A percentile compares a stretch with the other conserved stretches of the same genome.
Conservation (phyloP, 2,888 invertebrate genomes). For the Morpho helenor region DNA sequence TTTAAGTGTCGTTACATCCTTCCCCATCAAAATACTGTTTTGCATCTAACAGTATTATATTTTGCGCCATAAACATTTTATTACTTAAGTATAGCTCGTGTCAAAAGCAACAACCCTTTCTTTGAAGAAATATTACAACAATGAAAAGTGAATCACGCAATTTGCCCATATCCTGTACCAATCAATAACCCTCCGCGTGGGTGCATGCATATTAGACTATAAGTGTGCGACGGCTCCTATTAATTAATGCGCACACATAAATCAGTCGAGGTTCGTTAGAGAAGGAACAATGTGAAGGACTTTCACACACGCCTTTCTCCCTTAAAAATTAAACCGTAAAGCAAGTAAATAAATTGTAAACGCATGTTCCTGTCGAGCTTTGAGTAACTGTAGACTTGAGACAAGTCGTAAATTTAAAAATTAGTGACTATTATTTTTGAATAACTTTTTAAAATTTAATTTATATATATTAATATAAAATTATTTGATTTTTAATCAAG, state of each 20-base stretch:
- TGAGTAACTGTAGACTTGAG: background rate
- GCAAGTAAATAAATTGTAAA: constrained; percentile 6
- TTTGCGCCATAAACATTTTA: too few species aligned
- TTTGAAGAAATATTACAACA: constrained; percentile 2
- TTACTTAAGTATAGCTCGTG: too few species aligned
- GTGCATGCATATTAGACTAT: constrained; percentile 46
- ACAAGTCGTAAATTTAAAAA: background rate
- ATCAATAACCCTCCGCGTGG: constrained; percentile 37
- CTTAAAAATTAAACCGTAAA: constrained; percentile 29
- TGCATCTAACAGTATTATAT: too few species aligned
- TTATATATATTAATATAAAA: too few species aligned
- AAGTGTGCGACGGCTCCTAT: constrained; percentile 64
- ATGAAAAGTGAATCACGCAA: constrained; percentile 8
- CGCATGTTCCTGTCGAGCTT: background rate
- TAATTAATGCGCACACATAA: constrained; percentile 76
- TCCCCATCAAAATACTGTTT: too few species aligned
- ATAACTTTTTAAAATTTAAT: too few species aligned
- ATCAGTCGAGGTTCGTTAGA: constrained; percentile 76
- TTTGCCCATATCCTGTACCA: constrained; percentile 28
- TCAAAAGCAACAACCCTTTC: background rate
- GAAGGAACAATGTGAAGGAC: constrained; percentile 54
- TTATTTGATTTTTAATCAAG: too few species aligned
- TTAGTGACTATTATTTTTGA: too few species aligned
- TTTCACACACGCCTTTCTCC: constrained; percentile 46
- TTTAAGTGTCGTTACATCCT: too few species aligned